phyloP scores from a whole-genome alignment of 2,888 invertebrate species.

The Schrankia costaestrigalis region DNA sequence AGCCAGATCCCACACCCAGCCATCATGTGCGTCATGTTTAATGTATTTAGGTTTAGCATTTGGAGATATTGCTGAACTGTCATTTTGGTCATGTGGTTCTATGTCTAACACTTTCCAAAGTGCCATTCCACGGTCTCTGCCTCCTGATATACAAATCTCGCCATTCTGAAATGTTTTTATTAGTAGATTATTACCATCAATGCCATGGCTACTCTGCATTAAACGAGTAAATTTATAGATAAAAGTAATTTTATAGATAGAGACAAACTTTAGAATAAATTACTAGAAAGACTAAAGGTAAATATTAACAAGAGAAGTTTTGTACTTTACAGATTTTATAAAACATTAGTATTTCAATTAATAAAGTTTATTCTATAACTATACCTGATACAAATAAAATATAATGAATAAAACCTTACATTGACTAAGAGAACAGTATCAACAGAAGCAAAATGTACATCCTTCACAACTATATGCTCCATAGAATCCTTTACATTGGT shows the following conservation, averaged over 20 bases:
- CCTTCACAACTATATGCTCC: slow-evolving; percentile 70
- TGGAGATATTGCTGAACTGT: slow-evolving; percentile 40
- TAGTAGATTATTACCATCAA: not conserved
- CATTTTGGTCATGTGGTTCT: slow-evolving; percentile 42
- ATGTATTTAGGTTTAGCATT: slow-evolving; percentile 55
- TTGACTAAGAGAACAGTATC: slow-evolving; percentile 80
- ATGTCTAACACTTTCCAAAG: slow-evolving; percentile 71
- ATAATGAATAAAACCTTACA: slow-evolving; percentile 52
- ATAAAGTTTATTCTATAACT: too few species aligned
- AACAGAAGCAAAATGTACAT: slow-evolving; percentile 81
- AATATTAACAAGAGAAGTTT: too few species aligned
- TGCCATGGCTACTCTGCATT: too few species aligned
- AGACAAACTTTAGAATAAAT: too few species aligned
- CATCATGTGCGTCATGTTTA: slow-evolving; percentile 76
- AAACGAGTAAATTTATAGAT: too few species aligned
- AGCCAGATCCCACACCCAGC: slow-evolving; percentile 84
- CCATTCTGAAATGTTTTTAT: slow-evolving; percentile 53
- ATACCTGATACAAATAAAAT: too few species aligned
- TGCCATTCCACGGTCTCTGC: slow-evolving; percentile 79
- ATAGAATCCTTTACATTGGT: slow-evolving; percentile 61
- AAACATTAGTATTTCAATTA: too few species aligned
- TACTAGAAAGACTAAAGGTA: too few species aligned
- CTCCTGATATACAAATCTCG: slow-evolving; percentile 78
- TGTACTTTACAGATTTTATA: too few species aligned
- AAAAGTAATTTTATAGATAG: too few species aligned